Base-by-base conservation (phyloP, 2,888 invertebrate species). In the Cantharis lateralis region DNA sequence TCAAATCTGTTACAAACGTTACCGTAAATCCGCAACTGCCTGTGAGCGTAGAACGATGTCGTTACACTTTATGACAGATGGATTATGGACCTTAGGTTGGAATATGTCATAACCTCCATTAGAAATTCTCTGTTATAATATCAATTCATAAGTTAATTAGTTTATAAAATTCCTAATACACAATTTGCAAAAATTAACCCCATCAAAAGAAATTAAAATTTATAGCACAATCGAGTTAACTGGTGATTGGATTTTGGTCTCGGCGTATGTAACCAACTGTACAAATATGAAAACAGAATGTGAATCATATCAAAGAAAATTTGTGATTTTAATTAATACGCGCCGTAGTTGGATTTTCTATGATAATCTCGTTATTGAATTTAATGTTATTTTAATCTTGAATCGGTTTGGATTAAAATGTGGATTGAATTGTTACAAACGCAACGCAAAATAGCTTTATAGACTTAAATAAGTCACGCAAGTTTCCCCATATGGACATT, bases 1-100 rank as follows among this genome's bases (percentile, higher is more conserved):
- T 85, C 84, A 82, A 84, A 83, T 83, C 83, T 81, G 81, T 82
- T 83, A 83, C 82, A 80, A 82, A 80, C 83, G 84, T 85, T 83
- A 85, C 84, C 84, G 84, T 86, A 85, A 86, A 85, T 86, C 85
- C 85, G 84, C 82, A 83, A 85, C 84, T 85, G 85, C 84, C 85
- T 83, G 82, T 83, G 82, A 82, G 82, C 81, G 82, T 83, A 84
- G 83, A 83, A 84, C 84, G 85, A 85, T 83, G 84, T 85, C 85
- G 85, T 86, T 86, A 85, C 84, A 83, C 84, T 84, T 86, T 85
- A 86, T 85, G 85, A 85, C 82, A 82, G 82, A 84, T 84, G 84
- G 81, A 82, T 82, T 81, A 82, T 82, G 78, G 82, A 82, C 78
- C 74, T 77, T 74, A 72, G 74, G 74, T 70, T 75, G 80, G 80